These are phyloP conservation scores for Porites cylindrica DNA, from an alignment of 92 coral and sea anemone genomes.

Conservation along the genomic window DNA sequence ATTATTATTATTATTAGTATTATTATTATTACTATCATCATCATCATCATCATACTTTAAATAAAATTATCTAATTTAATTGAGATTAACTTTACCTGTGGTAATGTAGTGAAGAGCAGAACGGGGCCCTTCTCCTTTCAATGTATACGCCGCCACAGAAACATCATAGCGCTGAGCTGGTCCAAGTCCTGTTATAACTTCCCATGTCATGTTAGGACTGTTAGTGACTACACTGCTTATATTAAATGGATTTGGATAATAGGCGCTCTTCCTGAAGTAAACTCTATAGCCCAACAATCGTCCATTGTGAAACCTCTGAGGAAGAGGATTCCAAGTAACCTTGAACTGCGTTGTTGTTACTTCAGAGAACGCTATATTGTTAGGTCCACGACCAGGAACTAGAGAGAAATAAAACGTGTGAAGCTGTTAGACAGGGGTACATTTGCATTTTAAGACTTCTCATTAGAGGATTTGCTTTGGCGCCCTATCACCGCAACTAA, in stretches of 20 bases:
- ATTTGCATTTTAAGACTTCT: no score
- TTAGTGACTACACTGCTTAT: neutral
- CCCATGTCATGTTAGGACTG: neutral
- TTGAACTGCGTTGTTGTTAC: neutral
- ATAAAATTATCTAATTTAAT: no score
- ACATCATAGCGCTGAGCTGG: neutral
- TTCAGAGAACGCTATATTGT: neutral
- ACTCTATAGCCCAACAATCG: neutral
- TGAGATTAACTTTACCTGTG: neutral
- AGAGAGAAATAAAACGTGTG: neutral
- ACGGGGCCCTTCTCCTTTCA: conserved; percentile 18
- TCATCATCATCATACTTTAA: no score
- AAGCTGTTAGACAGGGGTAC: no score
- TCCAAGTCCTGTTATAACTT: neutral
- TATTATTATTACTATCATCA: no score
- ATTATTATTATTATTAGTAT: no score
- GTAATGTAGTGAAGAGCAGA: neutral
- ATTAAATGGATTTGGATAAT: neutral
- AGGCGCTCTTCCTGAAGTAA: neutral
- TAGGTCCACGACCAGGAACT: neutral
- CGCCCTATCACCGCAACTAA: no score
- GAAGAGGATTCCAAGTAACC: neutral
- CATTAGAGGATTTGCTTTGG: no score
- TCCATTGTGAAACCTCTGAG: neutral
- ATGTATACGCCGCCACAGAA: neutral